Evolutionary conservation across 2,113 vertebrate species (phyloP).

Genomic region (Rhipidura dahli): DNA sequence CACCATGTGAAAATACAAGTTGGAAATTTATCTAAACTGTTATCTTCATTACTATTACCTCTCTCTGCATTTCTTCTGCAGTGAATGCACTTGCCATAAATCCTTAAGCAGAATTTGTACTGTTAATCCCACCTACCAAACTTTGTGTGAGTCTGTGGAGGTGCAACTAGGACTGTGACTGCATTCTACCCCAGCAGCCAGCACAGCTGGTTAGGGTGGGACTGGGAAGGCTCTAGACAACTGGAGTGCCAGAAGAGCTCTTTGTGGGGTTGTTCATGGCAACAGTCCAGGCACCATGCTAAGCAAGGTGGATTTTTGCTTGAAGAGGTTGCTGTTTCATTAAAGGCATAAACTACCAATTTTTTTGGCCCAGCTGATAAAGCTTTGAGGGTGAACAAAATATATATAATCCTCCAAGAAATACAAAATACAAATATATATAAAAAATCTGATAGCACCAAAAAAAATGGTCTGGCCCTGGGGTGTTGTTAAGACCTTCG

Average conservation of each 20-base stretch:
- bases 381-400: background rate
- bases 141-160: background rate
- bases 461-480: background rate
- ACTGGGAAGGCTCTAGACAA: background rate
- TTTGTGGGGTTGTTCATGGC: background rate
- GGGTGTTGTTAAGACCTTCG: background rate
- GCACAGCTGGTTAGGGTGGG: background rate
- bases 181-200: background rate
- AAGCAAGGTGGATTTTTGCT: background rate
- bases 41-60: background rate
- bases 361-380: background rate
- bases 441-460: background rate
- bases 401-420: background rate
- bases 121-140: background rate
- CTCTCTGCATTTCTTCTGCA: background rate
- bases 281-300: fast-evolving
- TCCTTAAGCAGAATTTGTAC: background rate
- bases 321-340: background rate
- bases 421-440: background rate
- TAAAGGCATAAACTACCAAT: background rate
- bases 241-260: background rate
- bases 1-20: background rate
- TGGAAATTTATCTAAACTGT: background rate
- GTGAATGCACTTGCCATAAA: background rate
- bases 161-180: background rate